Percentiles rank a stretch among this genome's conserved stretches.
Conservation (phyloP, 2,888 invertebrate species). For the Brachypterus glaber region DNA sequence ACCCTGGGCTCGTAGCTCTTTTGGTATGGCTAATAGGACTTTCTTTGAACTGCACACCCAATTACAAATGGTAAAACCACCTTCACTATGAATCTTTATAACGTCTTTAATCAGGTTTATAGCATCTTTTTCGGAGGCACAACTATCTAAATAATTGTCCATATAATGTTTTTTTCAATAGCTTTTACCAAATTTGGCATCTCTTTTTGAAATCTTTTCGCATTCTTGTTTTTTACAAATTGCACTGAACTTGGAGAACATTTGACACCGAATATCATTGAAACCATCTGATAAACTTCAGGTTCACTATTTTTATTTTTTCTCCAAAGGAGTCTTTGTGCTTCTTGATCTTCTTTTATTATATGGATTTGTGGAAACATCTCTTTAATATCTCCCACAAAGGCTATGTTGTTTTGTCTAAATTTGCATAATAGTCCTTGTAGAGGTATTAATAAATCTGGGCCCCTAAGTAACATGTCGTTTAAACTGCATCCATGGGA, state of each 20-base stretch:
- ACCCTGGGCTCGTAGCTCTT: too few relatives aligned
- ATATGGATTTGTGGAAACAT: constrained; percentile 4
- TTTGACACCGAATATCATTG: constrained; percentile 9
- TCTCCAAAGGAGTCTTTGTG: constrained; percentile 4
- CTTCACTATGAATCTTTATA: too few relatives aligned
- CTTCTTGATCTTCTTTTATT: constrained; percentile 2
- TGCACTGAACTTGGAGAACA: constrained; percentile 7
- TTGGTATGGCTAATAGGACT: too few relatives aligned
- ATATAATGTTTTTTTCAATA: too few relatives aligned
- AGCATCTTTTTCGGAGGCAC: too few relatives aligned
- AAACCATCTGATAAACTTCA: constrained; percentile 7
- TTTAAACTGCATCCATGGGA: neutral
- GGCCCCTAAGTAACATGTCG: constrained; percentile 6
- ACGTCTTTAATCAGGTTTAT: too few relatives aligned
- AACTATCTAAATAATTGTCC: constrained; percentile 9
- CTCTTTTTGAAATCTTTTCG: neutral
- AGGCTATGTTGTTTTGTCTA: constrained; percentile 5
- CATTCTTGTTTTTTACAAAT: constrained; percentile 6
- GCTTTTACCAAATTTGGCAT: too few relatives aligned
- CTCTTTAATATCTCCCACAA: neutral
- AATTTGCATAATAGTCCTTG: constrained; percentile 5
- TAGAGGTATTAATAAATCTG: constrained; percentile 6
- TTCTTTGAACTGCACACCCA: too few relatives aligned
- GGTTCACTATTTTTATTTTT: neutral
- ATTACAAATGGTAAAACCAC: too few relatives aligned